A percentile compares a stretch with the other conserved stretches of the same genome.
phyloP scores from a whole-genome alignment of 1,140 invertebrate species.

The Pseudomyrmex dendroicus region DNA sequence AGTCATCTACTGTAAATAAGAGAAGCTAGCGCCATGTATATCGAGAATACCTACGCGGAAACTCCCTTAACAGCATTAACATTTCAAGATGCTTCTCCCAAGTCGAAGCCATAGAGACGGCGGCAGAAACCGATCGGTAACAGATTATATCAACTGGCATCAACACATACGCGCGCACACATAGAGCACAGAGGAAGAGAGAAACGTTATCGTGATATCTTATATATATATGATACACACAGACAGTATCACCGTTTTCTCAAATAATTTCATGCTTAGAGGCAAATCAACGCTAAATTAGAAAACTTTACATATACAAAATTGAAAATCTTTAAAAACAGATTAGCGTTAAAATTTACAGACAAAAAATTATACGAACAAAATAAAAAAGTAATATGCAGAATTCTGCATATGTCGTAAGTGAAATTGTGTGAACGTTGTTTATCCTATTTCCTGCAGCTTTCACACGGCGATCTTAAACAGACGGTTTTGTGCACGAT shows the following conservation, averaged over 20 bases:
- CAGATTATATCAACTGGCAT: conserved; percentile 65
- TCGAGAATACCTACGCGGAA: conserved; percentile 64
- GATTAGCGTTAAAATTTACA: too few species aligned
- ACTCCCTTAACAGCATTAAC: conserved; percentile 77
- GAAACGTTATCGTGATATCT: too few species aligned
- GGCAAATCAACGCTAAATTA: too few species aligned
- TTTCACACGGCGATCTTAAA: not conserved
- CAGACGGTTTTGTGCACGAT: conserved; percentile 8
- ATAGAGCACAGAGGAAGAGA: not conserved
- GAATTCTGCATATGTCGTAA: not conserved
- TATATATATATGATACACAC: too few species aligned
- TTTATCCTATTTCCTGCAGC: conserved; percentile 13
- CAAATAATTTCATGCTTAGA: too few species aligned
- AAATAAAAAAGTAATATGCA: not conserved
- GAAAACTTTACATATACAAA: too few species aligned
- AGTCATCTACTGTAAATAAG: conserved; percentile 34
- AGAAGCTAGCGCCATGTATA: conserved; percentile 30
- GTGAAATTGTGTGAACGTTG: not conserved
- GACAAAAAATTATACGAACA: not conserved
- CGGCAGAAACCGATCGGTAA: conserved; percentile 63
- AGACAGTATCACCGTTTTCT: too few species aligned
- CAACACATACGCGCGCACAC: too few species aligned
- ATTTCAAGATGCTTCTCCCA: conserved; percentile 70
- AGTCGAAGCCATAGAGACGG: conserved; percentile 38
- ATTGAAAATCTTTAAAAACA: too few species aligned